These are phyloP conservation scores for Talpa occidentalis DNA, from an alignment of 2,113 vertebrate genomes.

Conservation along the genomic window DNA sequence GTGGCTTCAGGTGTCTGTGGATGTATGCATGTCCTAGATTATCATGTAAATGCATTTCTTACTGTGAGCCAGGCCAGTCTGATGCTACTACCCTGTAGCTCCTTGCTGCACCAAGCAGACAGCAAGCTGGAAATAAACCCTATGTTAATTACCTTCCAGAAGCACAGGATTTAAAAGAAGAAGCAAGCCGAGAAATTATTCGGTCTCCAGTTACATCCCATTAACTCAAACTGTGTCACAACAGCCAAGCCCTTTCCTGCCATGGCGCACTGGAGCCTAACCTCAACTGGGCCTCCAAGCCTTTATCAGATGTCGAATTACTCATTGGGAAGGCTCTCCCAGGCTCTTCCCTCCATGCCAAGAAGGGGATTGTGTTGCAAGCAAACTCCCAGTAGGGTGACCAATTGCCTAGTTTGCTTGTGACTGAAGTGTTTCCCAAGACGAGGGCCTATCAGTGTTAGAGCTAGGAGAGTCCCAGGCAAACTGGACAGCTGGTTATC, in stretches of 20 bases:
- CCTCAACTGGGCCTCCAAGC: background rate
- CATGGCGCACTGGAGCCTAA: background rate
- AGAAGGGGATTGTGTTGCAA: background rate
- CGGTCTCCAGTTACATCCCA: constrained; percentile 35
- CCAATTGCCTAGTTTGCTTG: background rate
- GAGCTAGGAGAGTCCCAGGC: background rate
- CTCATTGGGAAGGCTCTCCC: background rate
- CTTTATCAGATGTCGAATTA: background rate
- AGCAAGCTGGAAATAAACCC: background rate
- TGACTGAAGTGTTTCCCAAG: background rate
- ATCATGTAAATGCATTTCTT: background rate
- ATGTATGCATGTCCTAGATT: background rate
- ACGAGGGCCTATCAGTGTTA: background rate
- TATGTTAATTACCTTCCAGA: constrained; percentile 57
- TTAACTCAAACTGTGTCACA: constrained; percentile 48
- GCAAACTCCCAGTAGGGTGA: background rate
- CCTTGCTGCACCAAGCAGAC: background rate
- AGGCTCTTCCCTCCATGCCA: background rate
- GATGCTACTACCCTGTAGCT: background rate
- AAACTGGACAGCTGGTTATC: background rate
- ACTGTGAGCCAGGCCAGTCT: background rate
- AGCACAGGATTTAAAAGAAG: constrained; percentile 29
- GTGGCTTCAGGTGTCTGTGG: background rate
- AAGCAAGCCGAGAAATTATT: constrained; percentile 49
- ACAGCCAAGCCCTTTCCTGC: background rate